Evolutionary conservation across 2,113 vertebrate genomes (phyloP).

Genomic region (Psammodynastes pulverulentus): DNA sequence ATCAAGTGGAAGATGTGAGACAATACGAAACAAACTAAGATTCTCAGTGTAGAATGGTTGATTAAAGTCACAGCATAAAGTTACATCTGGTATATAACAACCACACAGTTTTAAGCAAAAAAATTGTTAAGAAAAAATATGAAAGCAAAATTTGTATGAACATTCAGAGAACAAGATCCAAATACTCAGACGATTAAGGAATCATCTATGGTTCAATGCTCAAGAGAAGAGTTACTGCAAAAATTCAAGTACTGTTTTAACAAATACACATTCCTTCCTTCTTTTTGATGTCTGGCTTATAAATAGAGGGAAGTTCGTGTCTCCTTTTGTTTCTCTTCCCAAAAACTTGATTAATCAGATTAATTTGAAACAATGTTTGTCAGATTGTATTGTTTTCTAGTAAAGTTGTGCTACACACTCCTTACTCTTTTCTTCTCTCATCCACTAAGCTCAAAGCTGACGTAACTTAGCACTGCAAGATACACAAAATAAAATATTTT

Average conservation of each 20-base stretch:
- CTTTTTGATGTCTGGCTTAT: neutral
- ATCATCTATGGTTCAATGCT: neutral
- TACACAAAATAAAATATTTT: neutral
- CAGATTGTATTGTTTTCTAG: neutral
- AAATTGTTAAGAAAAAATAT: too few species aligned
- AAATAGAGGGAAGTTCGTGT: neutral
- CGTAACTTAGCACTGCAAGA: conserved; percentile 1
- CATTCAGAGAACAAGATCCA: neutral
- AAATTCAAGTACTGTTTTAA: neutral
- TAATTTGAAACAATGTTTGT: neutral
- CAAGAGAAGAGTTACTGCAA: neutral
- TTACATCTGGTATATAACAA: neutral
- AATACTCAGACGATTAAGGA: neutral
- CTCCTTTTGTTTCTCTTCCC: neutral
- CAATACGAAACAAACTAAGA: neutral
- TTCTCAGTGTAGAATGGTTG: neutral
- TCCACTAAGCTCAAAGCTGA: neutral
- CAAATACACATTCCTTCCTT: neutral
- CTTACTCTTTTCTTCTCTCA: neutral
- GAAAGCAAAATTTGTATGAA: neutral
- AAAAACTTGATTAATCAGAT: neutral
- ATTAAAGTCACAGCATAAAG: conserved; percentile 7
- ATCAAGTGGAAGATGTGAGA: conserved; percentile 26
- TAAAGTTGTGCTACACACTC: neutral
- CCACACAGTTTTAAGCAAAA: neutral